Evolutionary conservation across 1,140 invertebrate genomes (phyloP), one percentile per base, ranked within the genome.

Genomic region (Apocrypta bakeri): DNA sequence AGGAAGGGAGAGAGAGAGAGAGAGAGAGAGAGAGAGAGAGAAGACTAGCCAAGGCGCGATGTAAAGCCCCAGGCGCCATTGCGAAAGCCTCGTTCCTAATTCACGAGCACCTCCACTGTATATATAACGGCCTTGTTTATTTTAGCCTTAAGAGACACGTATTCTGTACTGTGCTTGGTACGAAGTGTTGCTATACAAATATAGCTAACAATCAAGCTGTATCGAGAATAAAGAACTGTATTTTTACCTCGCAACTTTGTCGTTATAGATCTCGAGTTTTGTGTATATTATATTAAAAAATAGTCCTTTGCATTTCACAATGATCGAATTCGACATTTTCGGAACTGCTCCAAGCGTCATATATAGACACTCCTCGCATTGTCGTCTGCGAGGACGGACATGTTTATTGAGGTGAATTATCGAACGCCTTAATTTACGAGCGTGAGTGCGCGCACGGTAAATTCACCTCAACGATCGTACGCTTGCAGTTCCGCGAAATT

Each of bases 391-490:
- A 25, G 24, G 61, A 42, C 17, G 40, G 74, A 82, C 64, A 48
- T 71, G 42, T 77, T 76, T 61, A 82, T 71, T 61, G 74, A 69
- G 31, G 40, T 82, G 81, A 82, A 77, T 82, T 82, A 82, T 82
- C 81, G 40, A 71, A 63, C 21, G 64, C 2, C 27, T 76, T 82
- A 82, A 82, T 82, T 82, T 77, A 82, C 31, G 80, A 82, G 73
- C 63, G 14, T n/a, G 21, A 24, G 64, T 68, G 33, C 31, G 71
- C 64, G 80, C 21, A 33, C 80, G 73, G 64, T 76, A 82, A 82
- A 77, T 76, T 77, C 25, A 72, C 81, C 33, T 25, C 42, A 29
- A 25, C 73, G 29, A 37, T 14, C 29, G 79, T 25, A 21, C 31
- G 79, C 21, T 64, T 64, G 63, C 63, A 66, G 24, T 14, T 71